Percentiles rank a stretch among this genome's conserved stretches.
These are phyloP conservation scores for Synergus laeviventris DNA, from an alignment of 2,888 invertebrate species.

Conservation along the genomic window DNA sequence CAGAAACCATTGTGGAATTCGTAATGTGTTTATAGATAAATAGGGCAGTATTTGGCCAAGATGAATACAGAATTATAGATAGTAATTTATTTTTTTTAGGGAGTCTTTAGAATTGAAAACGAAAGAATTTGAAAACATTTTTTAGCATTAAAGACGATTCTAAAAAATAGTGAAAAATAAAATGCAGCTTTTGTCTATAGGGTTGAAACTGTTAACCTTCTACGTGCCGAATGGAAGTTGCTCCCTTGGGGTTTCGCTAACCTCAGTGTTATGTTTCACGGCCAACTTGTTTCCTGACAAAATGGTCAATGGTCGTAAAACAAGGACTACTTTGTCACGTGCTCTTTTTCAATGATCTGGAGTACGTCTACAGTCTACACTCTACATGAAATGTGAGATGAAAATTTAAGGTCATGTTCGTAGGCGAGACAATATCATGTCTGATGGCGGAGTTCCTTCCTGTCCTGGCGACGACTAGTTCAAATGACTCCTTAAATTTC, in stretches of 20 bases:
- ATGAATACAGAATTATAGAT: slow-evolving; percentile 7
- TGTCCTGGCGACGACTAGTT: not conserved
- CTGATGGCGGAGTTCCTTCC: slow-evolving; percentile 19
- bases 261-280: slow-evolving; percentile 31
- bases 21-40: not conserved
- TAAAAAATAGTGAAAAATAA: not conserved
- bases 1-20: not conserved
- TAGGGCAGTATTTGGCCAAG: not conserved
- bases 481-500: slow-evolving; percentile 7
- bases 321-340: slow-evolving; percentile 27
- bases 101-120: not conserved
- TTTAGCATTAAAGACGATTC: not conserved
- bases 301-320: slow-evolving; percentile 39
- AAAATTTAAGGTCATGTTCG: slow-evolving; percentile 26
- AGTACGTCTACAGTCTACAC: not conserved
- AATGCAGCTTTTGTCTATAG: not conserved
- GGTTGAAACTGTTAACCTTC: slow-evolving; percentile 26
- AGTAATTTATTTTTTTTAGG: not conserved
- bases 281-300: slow-evolving; percentile 30
- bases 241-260: slow-evolving; percentile 29
- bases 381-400: slow-evolving; percentile 23
- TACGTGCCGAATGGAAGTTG: slow-evolving; percentile 27
- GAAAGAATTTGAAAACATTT: not conserved
- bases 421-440: slow-evolving; percentile 26
- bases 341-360: slow-evolving; percentile 21